Evolutionary conservation across 2,113 vertebrate genomes (phyloP), one percentile per base, ranked within the genome.

Genomic region (Rhea pennata): DNA sequence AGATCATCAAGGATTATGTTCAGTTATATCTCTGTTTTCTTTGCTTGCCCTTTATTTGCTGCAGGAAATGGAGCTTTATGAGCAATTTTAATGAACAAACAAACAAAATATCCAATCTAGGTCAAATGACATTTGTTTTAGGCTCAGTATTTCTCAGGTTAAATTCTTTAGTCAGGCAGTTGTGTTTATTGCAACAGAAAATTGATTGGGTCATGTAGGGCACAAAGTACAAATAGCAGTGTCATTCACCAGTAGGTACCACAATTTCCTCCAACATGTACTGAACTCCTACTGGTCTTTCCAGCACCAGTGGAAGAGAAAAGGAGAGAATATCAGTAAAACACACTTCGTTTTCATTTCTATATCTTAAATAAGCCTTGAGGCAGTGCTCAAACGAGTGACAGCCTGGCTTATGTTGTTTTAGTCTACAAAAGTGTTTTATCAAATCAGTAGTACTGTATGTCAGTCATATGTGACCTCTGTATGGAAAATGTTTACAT

Each of bases 401-500:
- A 98, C 98, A 98, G 97, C 95, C 79, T 95, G 96, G 95, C 97
- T 90, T 96, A 96, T 97, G 97, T 98, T 98, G 97, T 97, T 97
- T 98, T 98, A 97, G 96, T 97, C 95, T 96, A 97, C 97, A 95
- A 66, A 94, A 98, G 96, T 98, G 98, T 98, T 98, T 98, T 98
- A 98, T 98, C 97, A 98, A 98, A 97, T 92, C 9, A 46, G 83
- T 93, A 92, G 94, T 96, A 96, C 97, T 96, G 94, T 96, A 96
- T 98, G 98, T 98, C 98, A 98, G 95, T 98, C 98, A 98, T 98
- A 98, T 96, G 91, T 92, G 96, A 92, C 97, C 98, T 86, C 97
- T 98, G 98, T 97, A 97, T 97, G 95, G 97, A 98, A 98, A 98
- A 98, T 98, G 98, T 98, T 97, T 98, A 98, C 98, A 98, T 11